phyloP scores from a whole-genome alignment of 1,140 invertebrate species.

The Idris sp. region DNA sequence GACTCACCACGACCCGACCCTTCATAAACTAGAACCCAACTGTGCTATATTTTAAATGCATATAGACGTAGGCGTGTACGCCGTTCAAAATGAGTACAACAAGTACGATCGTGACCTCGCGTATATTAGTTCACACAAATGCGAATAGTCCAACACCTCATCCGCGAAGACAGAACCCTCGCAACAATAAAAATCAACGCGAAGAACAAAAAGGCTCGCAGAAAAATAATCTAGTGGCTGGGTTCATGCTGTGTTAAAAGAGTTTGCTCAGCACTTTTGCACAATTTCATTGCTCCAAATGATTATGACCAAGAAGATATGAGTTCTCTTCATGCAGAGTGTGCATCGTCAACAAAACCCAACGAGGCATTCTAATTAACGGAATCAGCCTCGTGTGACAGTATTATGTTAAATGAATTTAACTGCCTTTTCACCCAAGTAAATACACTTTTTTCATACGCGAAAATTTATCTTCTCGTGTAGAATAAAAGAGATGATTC shows the following conservation, averaged over 20 bases:
- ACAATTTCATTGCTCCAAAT: slow-evolving; percentile 55
- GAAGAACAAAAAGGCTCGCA: neutral
- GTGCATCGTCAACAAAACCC: slow-evolving; percentile 16
- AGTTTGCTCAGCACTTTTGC: slow-evolving; percentile 42
- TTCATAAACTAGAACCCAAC: slow-evolving; percentile 78
- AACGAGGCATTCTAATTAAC: slow-evolving; percentile 53
- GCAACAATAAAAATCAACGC: slow-evolving; percentile 35
- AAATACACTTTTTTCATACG: slow-evolving; percentile 18
- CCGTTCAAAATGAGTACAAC: slow-evolving; percentile 75
- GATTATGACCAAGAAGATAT: slow-evolving; percentile 35
- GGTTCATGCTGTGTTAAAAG: slow-evolving; percentile 40
- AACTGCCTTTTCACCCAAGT: neutral
- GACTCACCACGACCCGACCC: slow-evolving; percentile 75
- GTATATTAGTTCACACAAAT: slow-evolving; percentile 71
- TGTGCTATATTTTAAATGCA: slow-evolving; percentile 78
- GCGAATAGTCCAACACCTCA: slow-evolving; percentile 70
- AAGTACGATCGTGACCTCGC: slow-evolving; percentile 66
- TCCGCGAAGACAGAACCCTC: slow-evolving; percentile 54
- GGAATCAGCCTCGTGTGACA: slow-evolving; percentile 9
- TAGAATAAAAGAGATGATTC: slow-evolving; percentile 62
- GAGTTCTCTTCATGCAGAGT: slow-evolving; percentile 34
- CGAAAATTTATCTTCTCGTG: slow-evolving; percentile 31
- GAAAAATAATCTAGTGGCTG: slow-evolving; percentile 22
- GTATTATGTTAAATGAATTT: slow-evolving; percentile 7
- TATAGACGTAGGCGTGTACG: slow-evolving; percentile 77